phyloP scores from a whole-genome alignment of 2,113 vertebrate species.

The Rhinogobius similis region DNA sequence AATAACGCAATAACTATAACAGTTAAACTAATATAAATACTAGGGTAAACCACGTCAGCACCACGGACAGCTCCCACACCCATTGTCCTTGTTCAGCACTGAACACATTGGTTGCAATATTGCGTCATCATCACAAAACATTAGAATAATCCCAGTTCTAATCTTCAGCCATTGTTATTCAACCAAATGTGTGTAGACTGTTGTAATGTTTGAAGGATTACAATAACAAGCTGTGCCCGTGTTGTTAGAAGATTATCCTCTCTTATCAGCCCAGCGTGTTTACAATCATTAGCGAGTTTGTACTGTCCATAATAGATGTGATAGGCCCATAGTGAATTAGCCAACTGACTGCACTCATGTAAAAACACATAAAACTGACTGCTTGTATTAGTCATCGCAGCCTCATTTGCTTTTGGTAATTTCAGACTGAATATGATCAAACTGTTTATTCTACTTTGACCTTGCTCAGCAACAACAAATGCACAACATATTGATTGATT shows the following conservation, averaged over 20 bases:
- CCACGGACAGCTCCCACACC: not conserved
- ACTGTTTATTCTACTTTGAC: not conserved
- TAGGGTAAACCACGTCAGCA: not conserved
- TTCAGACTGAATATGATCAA: not conserved
- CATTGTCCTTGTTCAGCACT: not conserved
- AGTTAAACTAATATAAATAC: not conserved
- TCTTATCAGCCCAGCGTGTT: conserved; percentile 1
- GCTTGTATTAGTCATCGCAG: not conserved
- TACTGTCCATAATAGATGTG: conserved; percentile 4
- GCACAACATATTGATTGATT: no score
- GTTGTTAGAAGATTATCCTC: conserved; percentile 6
- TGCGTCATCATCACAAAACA: not conserved
- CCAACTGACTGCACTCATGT: not conserved
- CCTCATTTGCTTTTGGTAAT: not conserved
- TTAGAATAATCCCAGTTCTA: not conserved
- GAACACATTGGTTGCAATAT: not conserved
- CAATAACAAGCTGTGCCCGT: conserved; percentile 4
- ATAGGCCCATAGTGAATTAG: not conserved
- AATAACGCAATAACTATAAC: no score
- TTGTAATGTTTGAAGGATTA: conserved; percentile 5
- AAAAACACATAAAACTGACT: not conserved
- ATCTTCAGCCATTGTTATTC: not conserved
- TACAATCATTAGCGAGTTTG: conserved; percentile 11
- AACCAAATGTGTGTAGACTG: not conserved
- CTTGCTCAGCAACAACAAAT: not conserved